Evolutionary conservation across 2,113 vertebrate species (phyloP).

Genomic region (Drymodes brunneopygia): DNA sequence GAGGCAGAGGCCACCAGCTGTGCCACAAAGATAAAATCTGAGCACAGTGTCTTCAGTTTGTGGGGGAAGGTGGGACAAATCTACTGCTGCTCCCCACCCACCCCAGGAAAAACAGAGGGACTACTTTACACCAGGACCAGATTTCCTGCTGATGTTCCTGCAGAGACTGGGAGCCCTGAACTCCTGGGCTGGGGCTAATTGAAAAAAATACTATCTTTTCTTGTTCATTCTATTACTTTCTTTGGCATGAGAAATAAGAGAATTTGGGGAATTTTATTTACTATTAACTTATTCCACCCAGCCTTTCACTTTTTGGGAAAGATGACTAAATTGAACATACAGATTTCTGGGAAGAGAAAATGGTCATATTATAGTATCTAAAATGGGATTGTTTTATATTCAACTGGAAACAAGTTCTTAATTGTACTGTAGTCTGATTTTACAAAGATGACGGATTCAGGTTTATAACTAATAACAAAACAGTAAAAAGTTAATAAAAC

Average conservation of each 20-base stretch:
- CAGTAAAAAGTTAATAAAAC: not conserved
- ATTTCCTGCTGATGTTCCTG: not conserved
- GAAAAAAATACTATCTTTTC: not conserved
- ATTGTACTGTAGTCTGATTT: not conserved
- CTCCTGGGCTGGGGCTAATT: not conserved
- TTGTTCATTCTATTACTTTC: not conserved
- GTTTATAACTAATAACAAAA: not conserved
- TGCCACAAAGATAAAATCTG: not conserved
- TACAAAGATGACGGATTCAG: not conserved
- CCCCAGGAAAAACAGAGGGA: not conserved
- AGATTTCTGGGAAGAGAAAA: not conserved
- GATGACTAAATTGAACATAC: not conserved
- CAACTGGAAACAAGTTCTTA: not conserved
- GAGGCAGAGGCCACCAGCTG: not conserved
- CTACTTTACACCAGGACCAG: not conserved
- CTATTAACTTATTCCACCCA: not conserved
- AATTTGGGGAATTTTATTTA: not conserved
- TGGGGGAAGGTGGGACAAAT: not conserved
- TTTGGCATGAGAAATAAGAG: not conserved
- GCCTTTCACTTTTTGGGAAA: not conserved
- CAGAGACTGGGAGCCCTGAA: not conserved
- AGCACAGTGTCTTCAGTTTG: accelerated
- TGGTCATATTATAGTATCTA: not conserved
- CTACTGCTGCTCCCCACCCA: not conserved
- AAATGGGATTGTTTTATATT: not conserved